Percentiles rank a stretch among this genome's conserved stretches.
Evolutionary conservation across 53 echinoderm and acorn worm species (phyloP).

Genomic region (Echinarachnius parma): DNA sequence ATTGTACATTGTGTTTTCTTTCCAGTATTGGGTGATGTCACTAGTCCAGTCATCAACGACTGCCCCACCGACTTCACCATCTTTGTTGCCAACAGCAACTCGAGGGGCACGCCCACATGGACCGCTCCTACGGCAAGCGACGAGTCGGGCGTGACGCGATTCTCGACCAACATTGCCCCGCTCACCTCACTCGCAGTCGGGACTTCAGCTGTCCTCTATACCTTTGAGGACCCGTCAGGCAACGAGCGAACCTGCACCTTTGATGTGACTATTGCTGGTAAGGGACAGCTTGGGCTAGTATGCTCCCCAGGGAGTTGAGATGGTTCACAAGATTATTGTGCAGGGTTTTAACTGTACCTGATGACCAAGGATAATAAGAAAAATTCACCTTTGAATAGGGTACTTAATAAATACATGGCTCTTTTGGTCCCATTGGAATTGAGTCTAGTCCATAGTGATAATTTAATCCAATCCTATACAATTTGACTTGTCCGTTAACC

Average conservation of each 20-base stretch:
- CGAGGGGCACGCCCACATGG: slow-evolving; percentile 44
- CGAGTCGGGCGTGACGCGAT: slow-evolving; percentile 45
- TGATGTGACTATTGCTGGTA: slow-evolving; percentile 51
- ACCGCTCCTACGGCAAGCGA: slow-evolving; percentile 62
- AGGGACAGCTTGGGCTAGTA: no score
- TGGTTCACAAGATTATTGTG: no score
- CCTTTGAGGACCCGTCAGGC: slow-evolving; percentile 56
- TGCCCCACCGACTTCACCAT: slow-evolving; percentile 36
- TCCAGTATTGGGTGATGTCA: slow-evolving; percentile 27
- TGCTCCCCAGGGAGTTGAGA: no score
- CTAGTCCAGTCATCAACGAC: slow-evolving; percentile 19
- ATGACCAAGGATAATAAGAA: no score
- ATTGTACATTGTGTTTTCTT: background rate
- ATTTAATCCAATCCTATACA: no score
- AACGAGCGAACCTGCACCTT: slow-evolving; percentile 60
- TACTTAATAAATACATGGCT: no score
- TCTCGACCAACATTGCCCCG: slow-evolving; percentile 37
- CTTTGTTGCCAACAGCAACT: slow-evolving; percentile 10
- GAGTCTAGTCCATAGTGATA: no score
- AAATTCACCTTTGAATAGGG: no score
- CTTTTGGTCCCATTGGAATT: no score
- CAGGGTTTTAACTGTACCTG: no score
- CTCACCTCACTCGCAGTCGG: slow-evolving; percentile 57
- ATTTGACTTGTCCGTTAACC: no score
- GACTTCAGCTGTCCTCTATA: slow-evolving; percentile 54